These are phyloP conservation scores for Harpalus rufipes DNA, from an alignment of 2,888 invertebrate species.

Conservation along the genomic window DNA sequence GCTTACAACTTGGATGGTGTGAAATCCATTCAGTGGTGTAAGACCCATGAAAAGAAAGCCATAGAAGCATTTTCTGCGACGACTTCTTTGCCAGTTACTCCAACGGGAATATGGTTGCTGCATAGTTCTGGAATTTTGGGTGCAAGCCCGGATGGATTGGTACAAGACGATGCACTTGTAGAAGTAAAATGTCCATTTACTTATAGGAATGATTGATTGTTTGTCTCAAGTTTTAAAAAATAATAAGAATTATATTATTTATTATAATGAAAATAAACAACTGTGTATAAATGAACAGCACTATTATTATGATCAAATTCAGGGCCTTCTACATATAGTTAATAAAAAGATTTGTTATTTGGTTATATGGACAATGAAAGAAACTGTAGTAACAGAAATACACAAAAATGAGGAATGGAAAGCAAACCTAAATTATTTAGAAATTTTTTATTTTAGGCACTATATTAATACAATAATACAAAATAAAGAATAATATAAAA, in stretches of 20 bases:
- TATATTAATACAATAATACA: not conserved
- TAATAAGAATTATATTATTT: not conserved
- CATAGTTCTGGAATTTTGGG: not conserved
- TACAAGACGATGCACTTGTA: not conserved
- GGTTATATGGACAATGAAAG: no score
- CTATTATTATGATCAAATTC: not conserved
- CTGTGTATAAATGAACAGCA: not conserved
- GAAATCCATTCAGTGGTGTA: conserved; percentile 1
- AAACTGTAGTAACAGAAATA: not conserved
- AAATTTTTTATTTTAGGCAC: not conserved
- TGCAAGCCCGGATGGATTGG: conserved; percentile 9
- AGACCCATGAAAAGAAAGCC: not conserved
- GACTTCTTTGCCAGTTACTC: conserved; percentile 6
- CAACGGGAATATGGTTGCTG: conserved; percentile 1
- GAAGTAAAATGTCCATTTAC: conserved; percentile 1
- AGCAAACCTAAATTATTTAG: not conserved
- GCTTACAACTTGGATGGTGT: not conserved
- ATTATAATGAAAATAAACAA: conserved; percentile 3
- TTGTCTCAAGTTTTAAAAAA: not conserved
- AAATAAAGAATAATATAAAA: conserved; percentile 15
- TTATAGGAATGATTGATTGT: not conserved
- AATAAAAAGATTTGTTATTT: conserved; percentile 10
- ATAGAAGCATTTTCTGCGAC: not conserved
- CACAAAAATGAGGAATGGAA: not conserved
- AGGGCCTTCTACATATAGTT: not conserved